Evolutionary conservation across 1,140 invertebrate species (phyloP).

Genomic region (Achroia grisella): DNA sequence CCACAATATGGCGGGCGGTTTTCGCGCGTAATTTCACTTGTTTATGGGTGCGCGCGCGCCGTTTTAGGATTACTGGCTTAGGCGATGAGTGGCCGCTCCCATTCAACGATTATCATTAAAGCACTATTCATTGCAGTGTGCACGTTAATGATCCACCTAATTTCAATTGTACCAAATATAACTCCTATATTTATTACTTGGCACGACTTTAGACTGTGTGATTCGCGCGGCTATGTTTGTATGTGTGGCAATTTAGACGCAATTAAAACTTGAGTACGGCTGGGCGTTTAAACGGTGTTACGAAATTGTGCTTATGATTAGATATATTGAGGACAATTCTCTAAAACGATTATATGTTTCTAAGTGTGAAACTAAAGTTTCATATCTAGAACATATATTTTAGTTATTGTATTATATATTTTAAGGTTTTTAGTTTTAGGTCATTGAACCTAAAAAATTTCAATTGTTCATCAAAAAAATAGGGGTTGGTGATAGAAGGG

Average conservation of each 20-base stretch:
- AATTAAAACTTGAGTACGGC: slow-evolving; percentile 43
- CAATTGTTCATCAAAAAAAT: no score
- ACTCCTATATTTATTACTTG: slow-evolving; percentile 64
- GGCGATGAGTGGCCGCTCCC: slow-evolving; percentile 54
- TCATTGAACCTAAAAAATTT: no score
- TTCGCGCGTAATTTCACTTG: slow-evolving; percentile 55
- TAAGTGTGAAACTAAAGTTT: not conserved
- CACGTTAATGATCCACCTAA: slow-evolving; percentile 64
- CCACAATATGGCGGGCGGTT: slow-evolving; percentile 51
- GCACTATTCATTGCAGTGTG: slow-evolving; percentile 39
- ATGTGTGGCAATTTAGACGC: slow-evolving; percentile 52
- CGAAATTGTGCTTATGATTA: slow-evolving; percentile 7
- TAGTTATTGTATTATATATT: no score
- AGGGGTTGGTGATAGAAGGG: no score
- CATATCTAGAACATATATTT: no score
- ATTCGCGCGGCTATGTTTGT: slow-evolving; percentile 18
- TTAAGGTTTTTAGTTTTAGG: no score
- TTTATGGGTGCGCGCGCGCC: slow-evolving; percentile 61
- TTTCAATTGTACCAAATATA: slow-evolving; percentile 71
- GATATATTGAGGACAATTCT: not conserved
- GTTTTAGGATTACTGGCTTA: slow-evolving; percentile 58
- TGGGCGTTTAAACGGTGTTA: slow-evolving; percentile 10
- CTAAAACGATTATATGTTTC: not conserved
- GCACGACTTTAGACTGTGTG: slow-evolving; percentile 35
- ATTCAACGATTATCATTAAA: slow-evolving; percentile 60